These are phyloP conservation scores for Elachura formosa DNA, from an alignment of 2,113 vertebrate species.

Conservation along the genomic window DNA sequence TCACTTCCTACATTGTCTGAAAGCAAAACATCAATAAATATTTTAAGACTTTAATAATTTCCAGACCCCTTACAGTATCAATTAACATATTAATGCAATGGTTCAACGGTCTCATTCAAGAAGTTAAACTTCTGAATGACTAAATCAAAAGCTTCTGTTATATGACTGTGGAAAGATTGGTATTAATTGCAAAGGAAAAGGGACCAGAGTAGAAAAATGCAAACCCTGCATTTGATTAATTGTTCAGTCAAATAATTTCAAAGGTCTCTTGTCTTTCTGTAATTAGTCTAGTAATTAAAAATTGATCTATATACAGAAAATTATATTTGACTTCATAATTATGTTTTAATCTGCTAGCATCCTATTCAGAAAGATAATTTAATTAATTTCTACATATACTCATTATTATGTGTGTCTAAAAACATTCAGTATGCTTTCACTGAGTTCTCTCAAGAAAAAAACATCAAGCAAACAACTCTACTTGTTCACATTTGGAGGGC, in stretches of 20 bases:
- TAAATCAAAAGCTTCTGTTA: slow-evolving; percentile 42
- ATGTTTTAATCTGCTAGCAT: not conserved
- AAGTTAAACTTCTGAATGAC: slow-evolving; percentile 32
- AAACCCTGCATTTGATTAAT: slow-evolving; percentile 26
- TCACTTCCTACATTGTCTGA: not conserved
- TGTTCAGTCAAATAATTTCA: slow-evolving; percentile 56
- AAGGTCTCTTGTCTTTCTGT: slow-evolving; percentile 44
- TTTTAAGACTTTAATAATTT: slow-evolving; percentile 52
- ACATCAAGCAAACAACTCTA: not conserved
- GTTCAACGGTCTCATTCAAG: slow-evolving; percentile 34
- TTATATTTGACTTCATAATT: slow-evolving; percentile 35
- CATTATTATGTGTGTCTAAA: not conserved
- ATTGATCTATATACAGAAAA: slow-evolving; percentile 54
- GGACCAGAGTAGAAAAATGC: not conserved
- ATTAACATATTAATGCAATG: slow-evolving; percentile 43
- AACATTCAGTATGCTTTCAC: not conserved
- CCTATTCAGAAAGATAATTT: slow-evolving; percentile 14
- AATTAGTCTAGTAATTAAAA: slow-evolving; percentile 63
- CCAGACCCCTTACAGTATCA: not conserved
- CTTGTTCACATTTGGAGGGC: not conserved
- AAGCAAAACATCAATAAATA: slow-evolving; percentile 35
- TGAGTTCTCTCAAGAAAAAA: not conserved
- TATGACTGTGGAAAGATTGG: not conserved
- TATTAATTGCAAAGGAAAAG: not conserved
- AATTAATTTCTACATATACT: slow-evolving; percentile 20